A percentile compares a stretch with the other conserved stretches of the same genome.
Evolutionary conservation across 2,797 vertebrate species (phyloP).

Genomic region (Lycodopsis pacificus): DNA sequence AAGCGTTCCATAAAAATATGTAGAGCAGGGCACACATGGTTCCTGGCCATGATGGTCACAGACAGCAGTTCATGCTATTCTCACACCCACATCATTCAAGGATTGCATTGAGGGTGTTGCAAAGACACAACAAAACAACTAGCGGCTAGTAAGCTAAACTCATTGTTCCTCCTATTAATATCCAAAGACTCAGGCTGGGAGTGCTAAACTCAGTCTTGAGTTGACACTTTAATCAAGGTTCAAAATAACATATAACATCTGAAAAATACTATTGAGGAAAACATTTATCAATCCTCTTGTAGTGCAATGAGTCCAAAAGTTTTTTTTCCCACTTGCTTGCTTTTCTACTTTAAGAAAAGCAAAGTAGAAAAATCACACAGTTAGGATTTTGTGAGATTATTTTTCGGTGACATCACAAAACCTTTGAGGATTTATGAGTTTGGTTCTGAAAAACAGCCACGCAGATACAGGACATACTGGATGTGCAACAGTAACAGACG

Average conservation of each 20-base stretch:
- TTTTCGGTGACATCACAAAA: not conserved
- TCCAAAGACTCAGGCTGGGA: conserved; percentile 17
- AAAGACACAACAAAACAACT: conserved; percentile 40
- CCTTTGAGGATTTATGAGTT: not conserved
- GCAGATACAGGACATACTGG: not conserved
- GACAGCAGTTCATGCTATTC: conserved; percentile 29
- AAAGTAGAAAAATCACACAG: conserved; percentile 3
- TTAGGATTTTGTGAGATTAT: not conserved
- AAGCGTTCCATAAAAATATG: conserved; percentile 7
- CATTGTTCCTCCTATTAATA: conserved; percentile 24
- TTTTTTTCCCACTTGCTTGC: not conserved
- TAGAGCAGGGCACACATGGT: not conserved
- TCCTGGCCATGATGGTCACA: conserved; percentile 13
- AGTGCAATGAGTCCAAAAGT: not conserved
- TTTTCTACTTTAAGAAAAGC: not conserved
- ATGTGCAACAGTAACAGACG: conserved; percentile 24
- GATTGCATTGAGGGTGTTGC: conserved; percentile 39
- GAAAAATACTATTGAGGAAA: not conserved
- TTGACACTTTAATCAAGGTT: conserved; percentile 6
- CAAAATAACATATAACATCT: not conserved
- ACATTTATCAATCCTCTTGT: not conserved
- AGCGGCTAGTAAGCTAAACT: conserved; percentile 6
- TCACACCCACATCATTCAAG: conserved; percentile 47
- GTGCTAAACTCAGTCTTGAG: conserved; percentile 14
- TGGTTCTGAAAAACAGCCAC: not conserved